Base-by-base conservation (phyloP, 2,113 vertebrate genomes). In the Phasianus colchicus region DNA sequence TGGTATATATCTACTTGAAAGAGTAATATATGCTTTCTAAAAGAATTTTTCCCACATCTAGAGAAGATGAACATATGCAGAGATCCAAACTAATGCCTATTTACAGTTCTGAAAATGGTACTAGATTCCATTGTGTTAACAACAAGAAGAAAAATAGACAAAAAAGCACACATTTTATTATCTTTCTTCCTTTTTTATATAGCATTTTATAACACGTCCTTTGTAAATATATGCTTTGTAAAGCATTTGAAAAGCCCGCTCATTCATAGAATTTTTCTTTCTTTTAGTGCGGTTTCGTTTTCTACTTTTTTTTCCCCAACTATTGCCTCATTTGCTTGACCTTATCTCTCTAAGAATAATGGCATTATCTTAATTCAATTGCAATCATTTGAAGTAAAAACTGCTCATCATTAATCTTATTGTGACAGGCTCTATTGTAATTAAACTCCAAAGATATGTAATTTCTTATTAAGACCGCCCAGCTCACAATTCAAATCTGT, bases 391-490 rank as follows among this genome's bases (percentile, higher is more conserved):
- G 79, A 94, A 93, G 72, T 94, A 94, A 94, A 97, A 96, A 93
- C 61, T 86, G 30, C 45, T 90, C 38, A 20, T 94, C 88, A 58
- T 97, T 92, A 92, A 92, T 97, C 95, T 96, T 79, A 27, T 15
- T 40, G 47, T 81, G 97, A 91, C 88, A 86, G 22, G 54, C 10
- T 32, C 43, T 92, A 85, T 70, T 86, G 72, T 88, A 96, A 97
- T 97, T 97, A 97, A 97, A 91, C 69, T 95, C 90, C 38, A 72
- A 93, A 93, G 92, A 96, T 65, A 93, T 64, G 38, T 76, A 79
- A 91, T 88, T 95, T 75, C 76, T 93, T 84, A 83, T 57, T 83
- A 91, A 91, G 74, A 94, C 48, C 76, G 32, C 72, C 82, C 55
- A 85, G 38, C 27, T 94, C 43, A 50, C 88, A 89, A 78, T 66